Evolutionary conservation across 2,113 vertebrate species (phyloP), one percentile per base, ranked within the genome.

Genomic region (Myotis yumanensis): DNA sequence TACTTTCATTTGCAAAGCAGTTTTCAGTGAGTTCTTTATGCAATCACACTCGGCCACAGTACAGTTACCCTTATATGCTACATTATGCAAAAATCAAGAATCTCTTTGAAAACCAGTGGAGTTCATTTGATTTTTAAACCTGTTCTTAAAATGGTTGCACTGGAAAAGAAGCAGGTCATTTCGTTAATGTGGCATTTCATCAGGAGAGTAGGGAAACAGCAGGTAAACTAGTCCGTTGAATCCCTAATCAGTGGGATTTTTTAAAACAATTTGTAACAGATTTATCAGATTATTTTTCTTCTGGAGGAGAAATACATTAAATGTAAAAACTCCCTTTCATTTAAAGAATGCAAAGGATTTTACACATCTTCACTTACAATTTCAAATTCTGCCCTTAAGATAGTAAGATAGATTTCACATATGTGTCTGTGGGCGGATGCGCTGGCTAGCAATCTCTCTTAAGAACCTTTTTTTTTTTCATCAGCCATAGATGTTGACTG

Each of bases 1-100:
- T 3, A 0, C 90, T 95, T 97, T 97, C 91, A 89, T 94, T 85
- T 96, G 83, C 95, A 96, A 97, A 89, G 88, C 91, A 90, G 73
- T 94, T 37, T 68, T 90, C 88, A 94, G 94, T 83, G 86, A 82
- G 71, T 94, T 90, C 92, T 87, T 85, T 76, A 32, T 64, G 86
- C 69, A 88, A 90, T 92, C 94, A 85, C 89, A 89, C 8, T 46
- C 86, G 88, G 71, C 72, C 79, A 95, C 12, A 30, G 22, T 88
- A 71, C 4, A 69, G 52, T 79, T 89, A 94, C 46, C 75, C 23
- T 72, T 59, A 48, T 76, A 35, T 88, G 8, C 64, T 84, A 92
- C 23, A 10, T 1, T 20, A 76, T 43, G 57, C 68, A 30, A 11
- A 16, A 97, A 68, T 68, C 28, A 93, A 46, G 64, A 92, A 72